Evolutionary conservation across 2,888 invertebrate species (phyloP).

Genomic region (Bhutanitis thaidina): DNA sequence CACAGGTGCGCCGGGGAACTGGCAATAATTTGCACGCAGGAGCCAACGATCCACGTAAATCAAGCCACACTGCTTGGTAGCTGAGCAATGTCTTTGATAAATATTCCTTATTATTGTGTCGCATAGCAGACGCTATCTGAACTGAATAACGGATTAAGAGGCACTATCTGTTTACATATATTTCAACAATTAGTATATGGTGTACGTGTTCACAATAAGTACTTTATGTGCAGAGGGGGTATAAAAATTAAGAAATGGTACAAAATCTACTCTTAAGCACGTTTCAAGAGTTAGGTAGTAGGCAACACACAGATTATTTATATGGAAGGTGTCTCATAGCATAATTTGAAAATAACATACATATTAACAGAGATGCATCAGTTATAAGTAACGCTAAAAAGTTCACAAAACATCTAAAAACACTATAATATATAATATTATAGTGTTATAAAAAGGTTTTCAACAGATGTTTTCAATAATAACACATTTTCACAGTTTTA

Average conservation of each 20-base stretch:
- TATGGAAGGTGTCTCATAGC: too few relatives aligned
- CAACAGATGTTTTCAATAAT: too few relatives aligned
- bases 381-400: too few relatives aligned
- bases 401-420: too few relatives aligned
- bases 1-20: constrained; percentile 51
- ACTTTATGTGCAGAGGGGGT: not conserved
- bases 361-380: too few relatives aligned
- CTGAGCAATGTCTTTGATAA: constrained; percentile 60
- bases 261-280: constrained; percentile 12
- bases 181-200: not conserved
- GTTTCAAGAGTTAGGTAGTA: not conserved
- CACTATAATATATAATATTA: too few relatives aligned
- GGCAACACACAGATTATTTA: too few relatives aligned
- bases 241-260: not conserved
- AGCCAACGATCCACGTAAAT: constrained; percentile 49
- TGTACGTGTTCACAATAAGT: not conserved
- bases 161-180: not conserved
- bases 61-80: constrained; percentile 44
- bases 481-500: too few relatives aligned
- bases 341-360: too few relatives aligned
- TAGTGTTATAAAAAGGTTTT: too few relatives aligned
- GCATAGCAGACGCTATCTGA: constrained; percentile 30
- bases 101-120: constrained; percentile 61
- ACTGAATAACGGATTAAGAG: constrained; percentile 33
- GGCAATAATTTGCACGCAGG: constrained; percentile 59